A percentile compares a stretch with the other conserved stretches of the same genome.
Evolutionary conservation across 2,888 invertebrate genomes (phyloP).

Genomic region (Alentia gelatinosa): DNA sequence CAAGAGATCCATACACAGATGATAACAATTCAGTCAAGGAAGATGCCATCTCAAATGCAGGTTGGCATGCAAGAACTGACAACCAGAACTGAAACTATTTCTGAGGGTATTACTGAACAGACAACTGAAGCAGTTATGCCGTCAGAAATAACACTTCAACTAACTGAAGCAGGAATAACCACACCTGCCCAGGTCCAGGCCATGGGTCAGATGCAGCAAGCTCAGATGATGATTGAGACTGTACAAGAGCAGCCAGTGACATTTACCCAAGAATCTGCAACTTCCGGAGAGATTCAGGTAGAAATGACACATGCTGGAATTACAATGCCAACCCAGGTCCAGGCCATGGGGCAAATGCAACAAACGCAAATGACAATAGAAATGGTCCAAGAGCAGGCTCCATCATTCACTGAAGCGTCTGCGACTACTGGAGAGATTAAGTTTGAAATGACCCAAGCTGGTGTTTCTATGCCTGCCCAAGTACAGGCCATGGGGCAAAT

Average conservation of each 20-base stretch:
- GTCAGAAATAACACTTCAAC: background rate
- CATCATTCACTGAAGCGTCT: background rate
- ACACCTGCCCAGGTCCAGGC: constrained; percentile 50
- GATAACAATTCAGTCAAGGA: background rate
- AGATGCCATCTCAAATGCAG: constrained; percentile 49
- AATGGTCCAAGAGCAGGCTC: constrained; percentile 36
- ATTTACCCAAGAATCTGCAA: constrained; percentile 13
- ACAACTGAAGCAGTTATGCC: background rate
- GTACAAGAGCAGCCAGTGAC: constrained; percentile 5
- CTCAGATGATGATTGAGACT: constrained; percentile 24
- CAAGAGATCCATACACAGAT: background rate
- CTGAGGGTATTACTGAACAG: constrained; percentile 20
- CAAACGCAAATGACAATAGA: background rate
- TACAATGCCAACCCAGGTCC: constrained; percentile 9
- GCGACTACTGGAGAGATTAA: background rate
- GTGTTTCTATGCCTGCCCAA: background rate
- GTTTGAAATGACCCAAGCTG: background rate
- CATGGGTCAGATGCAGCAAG: constrained; percentile 23
- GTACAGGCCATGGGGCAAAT: constrained; percentile 18
- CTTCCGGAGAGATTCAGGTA: constrained; percentile 1
- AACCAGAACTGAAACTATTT: constrained; percentile 33
- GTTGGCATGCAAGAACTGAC: constrained; percentile 25
- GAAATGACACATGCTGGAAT: constrained; percentile 47
- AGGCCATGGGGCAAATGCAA: constrained; percentile 35
- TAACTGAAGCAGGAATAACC: constrained; percentile 46